Base-by-base conservation (phyloP, 2,113 vertebrate species). In the Mellivora capensis region DNA sequence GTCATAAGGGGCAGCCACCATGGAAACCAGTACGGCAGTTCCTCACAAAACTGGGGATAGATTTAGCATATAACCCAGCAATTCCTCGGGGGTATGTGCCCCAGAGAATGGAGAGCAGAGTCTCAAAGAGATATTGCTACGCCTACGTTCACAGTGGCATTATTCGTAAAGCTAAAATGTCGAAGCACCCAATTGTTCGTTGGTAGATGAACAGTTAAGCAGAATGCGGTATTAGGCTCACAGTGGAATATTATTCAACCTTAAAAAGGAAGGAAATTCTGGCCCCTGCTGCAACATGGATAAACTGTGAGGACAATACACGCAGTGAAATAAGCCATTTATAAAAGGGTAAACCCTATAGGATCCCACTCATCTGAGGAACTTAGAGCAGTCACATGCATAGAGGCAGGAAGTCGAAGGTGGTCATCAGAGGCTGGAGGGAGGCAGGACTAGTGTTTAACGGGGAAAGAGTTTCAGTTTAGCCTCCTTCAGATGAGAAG, bases 161-260 rank as follows among this genome's bases (percentile, higher is more conserved):
- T 57, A n/a, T 27, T 86, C n/a, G 42, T 20, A 69, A 54, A 49
- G 59, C 39, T 39, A 42, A 42, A 37, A 20, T 14, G 25, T 3
- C 34, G 31, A 62, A 9, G 18, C 61, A 42, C 49, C 2, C 42
- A 10, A 12, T 61, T 5, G 20, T 42, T 27, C 10, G 27, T 0
- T 21, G 52, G 88, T 52, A 87, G 82, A 27, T 59, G 69, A 59
- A 39, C 14, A 83, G 37, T 10, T 64, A 57, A 31, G 14, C 17
- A 67, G 27, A 57, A n/a, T 6, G 83, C 23, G n/a, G 6, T 39
- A 69, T 1, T 25, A n/a, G 2, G 10, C 64, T 1, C 0, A 37
- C 67, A 20, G 17, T 12, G 21, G 37, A 80, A n/a, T 20, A 13
- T 47, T 20, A 39, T 9, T n/a, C 52, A 62, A 72, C 13, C 62